Evolutionary conservation across 2,888 invertebrate genomes (phyloP).

Genomic region (Carcina quercana): DNA sequence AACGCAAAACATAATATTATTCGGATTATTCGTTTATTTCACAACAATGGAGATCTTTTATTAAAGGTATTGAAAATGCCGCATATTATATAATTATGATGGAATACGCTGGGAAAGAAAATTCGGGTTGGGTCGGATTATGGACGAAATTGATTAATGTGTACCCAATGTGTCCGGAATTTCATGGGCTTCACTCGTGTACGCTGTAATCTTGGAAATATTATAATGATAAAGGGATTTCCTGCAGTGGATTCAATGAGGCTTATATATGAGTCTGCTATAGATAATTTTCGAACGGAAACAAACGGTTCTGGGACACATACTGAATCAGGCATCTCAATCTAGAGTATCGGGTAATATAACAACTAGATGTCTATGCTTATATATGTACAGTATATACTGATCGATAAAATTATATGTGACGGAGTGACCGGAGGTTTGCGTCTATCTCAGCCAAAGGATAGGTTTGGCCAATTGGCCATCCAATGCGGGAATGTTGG

Average conservation of each 20-base stretch:
- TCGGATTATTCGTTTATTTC: background rate
- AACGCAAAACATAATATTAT: background rate
- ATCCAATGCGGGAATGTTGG: no score
- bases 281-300: no score
- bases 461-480: no score
- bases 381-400: no score
- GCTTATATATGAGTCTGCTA: background rate
- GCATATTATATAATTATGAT: constrained; percentile 2
- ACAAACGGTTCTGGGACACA: no score
- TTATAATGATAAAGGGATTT: background rate
- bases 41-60: background rate
- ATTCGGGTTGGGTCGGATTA: constrained; percentile 22
- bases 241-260: background rate
- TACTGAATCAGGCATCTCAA: no score
- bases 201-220: background rate
- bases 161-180: constrained; percentile 15
- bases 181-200: constrained; percentile 14
- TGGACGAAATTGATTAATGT: constrained; percentile 27
- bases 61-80: no score
- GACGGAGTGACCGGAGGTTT: no score
- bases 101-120: constrained; percentile 17
- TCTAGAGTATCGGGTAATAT: no score
- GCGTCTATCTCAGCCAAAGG: no score
- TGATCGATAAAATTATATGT: no score
- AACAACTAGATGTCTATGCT: no score